phyloP scores from a whole-genome alignment of 2,113 vertebrate species.

The Onychostoma macrolepis region DNA sequence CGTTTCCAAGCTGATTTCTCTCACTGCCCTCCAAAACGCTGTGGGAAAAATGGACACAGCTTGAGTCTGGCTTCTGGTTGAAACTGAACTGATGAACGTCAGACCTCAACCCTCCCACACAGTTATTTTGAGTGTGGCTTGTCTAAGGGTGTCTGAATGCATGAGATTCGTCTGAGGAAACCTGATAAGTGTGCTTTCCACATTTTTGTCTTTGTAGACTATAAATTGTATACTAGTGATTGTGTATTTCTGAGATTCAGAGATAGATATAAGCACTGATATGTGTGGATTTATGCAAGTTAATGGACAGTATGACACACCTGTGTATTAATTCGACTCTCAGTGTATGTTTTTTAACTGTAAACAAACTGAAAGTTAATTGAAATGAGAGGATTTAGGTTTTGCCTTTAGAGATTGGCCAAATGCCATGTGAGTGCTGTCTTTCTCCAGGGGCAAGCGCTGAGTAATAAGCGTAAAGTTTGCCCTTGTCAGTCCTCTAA shows the following conservation, averaged over 20 bases:
- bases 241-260: neutral
- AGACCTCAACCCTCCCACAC: constrained; percentile 56
- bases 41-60: constrained; percentile 64
- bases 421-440: constrained; percentile 64
- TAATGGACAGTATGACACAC: neutral
- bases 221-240: neutral
- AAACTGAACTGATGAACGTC: constrained; percentile 57
- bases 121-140: constrained; percentile 38
- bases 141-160: neutral
- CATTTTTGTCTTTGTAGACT: constrained; percentile 1
- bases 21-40: constrained; percentile 48
- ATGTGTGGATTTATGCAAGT: constrained; percentile 7
- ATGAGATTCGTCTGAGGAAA: neutral
- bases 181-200: neutral
- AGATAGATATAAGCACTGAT: neutral
- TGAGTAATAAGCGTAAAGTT: constrained; percentile 69
- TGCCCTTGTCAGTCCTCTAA: constrained; percentile 74
- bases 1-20: constrained; percentile 39
- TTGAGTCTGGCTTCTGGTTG: constrained; percentile 45
- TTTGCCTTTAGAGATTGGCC: constrained; percentile 74
- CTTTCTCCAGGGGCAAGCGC: constrained; percentile 60
- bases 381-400: constrained; percentile 69
- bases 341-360: neutral
- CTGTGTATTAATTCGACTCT: neutral
- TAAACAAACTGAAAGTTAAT: constrained; percentile 45